phyloP scores from a whole-genome alignment of 2,797 vertebrate genomes.

The Pipistrellus pipistrellus region DNA sequence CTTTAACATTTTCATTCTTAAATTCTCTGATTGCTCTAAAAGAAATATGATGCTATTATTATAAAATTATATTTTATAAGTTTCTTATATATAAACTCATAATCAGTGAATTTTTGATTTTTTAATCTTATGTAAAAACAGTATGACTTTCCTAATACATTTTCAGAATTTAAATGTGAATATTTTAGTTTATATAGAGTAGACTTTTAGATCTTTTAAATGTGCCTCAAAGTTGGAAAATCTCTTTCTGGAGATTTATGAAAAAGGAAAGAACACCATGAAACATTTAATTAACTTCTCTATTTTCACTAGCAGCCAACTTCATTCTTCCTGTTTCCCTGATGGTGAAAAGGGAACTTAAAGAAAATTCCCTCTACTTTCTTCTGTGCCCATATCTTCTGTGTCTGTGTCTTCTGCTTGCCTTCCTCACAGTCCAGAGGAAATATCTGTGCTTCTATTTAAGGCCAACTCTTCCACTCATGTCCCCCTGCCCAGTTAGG shows the following conservation, averaged over 20 bases:
- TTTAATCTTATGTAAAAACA: not conserved
- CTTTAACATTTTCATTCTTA: constrained; percentile 24
- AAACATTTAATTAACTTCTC: not conserved
- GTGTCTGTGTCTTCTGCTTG: not conserved
- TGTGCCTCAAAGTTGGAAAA: not conserved
- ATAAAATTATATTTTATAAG: not conserved
- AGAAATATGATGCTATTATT: not conserved
- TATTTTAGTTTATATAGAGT: not conserved
- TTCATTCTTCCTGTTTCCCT: not conserved
- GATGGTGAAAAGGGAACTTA: rapidly evolving
- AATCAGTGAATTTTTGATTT: not conserved
- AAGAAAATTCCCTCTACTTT: not conserved
- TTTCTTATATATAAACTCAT: constrained; percentile 40
- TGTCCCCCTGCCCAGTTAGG: not conserved
- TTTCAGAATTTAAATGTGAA: not conserved
- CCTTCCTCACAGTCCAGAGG: not conserved
- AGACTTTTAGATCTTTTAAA: not conserved
- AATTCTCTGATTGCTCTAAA: not conserved
- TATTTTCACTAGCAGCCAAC: not conserved
- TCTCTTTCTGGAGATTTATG: not conserved
- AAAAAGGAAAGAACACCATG: not conserved
- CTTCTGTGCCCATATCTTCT: not conserved
- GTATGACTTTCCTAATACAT: not conserved
- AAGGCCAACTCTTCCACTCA: not conserved
- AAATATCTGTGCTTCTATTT: too few relatives aligned